Evolutionary conservation across 2,113 vertebrate genomes (phyloP), one percentile per base, ranked within the genome.

Genomic region (Astur gentilis): DNA sequence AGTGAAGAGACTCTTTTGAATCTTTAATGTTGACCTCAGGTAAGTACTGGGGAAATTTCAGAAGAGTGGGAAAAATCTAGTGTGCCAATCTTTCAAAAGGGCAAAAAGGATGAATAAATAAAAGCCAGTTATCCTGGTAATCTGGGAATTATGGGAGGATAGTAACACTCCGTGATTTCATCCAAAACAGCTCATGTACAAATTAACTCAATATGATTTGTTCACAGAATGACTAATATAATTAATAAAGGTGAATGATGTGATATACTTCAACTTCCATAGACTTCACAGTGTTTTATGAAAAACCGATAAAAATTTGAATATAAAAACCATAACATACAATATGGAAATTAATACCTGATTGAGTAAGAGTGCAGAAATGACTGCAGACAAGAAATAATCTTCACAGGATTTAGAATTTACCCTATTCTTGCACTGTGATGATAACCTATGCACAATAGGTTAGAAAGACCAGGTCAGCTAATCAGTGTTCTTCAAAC

Each of bases 21-120:
- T 91, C 50, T 66, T 91, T 96, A 97, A 93, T 89, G 72, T 13
- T 91, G 87, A 94, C 77, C 83, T 79, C 57, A 91, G 50, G 45
- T 83, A 92, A 89, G 80, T 87, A 84, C 42, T 78, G 40, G 15
- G 58, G 58, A 95, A 92, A 90, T 94, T 93, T 82, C 76, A 81
- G 61, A 86, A 69, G 25, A 90, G 7, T 58, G 16, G 26, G 45
- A 70, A 95, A 92, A 92, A 80, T 52, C 36, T 65, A 65, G 36
- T 61, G 19, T 70, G 40, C 21, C 20, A 90, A 36, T 83, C 57
- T 93, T 90, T 71, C 38, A 77, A 90, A 83, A 81, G 76, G 79
- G 72, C 31, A 80, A 83, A 86, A 92, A 81, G 16, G 38, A 90
- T 92, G 58, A 87, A 90, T 86, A 92, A 86, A 73, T 73, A 73